Evolutionary conservation across 2,113 vertebrate genomes (phyloP).

Genomic region (Mustela nigripes): DNA sequence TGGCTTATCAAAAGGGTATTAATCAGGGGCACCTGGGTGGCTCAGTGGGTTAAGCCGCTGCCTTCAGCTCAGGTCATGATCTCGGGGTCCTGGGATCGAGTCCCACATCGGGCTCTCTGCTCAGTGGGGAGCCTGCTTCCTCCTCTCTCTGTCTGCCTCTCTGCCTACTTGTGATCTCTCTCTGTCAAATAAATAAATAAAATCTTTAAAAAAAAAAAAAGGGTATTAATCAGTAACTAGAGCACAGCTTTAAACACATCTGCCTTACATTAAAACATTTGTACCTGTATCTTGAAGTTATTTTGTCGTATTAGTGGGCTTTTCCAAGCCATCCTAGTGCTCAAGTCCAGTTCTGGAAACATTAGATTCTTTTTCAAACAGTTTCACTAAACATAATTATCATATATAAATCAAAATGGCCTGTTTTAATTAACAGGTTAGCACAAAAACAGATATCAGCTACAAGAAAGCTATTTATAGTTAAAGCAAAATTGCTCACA

Average conservation of each 20-base stretch:
- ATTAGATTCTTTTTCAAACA: slow-evolving; percentile 1
- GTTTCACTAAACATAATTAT: background rate
- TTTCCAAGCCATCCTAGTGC: background rate
- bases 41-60: too few species aligned
- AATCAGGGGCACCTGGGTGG: background rate
- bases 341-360: background rate
- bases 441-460: slow-evolving; percentile 52
- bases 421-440: slow-evolving; percentile 64
- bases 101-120: too few species aligned
- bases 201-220: background rate
- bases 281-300: background rate
- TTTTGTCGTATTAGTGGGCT: background rate
- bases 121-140: too few species aligned
- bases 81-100: too few species aligned
- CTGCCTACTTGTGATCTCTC: too few species aligned
- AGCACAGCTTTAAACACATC: background rate
- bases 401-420: slow-evolving; percentile 32
- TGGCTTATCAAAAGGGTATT: background rate
- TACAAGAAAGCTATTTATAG: slow-evolving; percentile 56
- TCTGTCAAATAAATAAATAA: too few species aligned
- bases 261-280: background rate
- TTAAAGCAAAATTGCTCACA: slow-evolving; percentile 29
- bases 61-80: too few species aligned
- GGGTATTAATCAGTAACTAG: background rate
- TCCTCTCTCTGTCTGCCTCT: too few species aligned